phyloP scores from a whole-genome alignment of 2,113 vertebrate species.

The Shinisaurus crocodilurus region DNA sequence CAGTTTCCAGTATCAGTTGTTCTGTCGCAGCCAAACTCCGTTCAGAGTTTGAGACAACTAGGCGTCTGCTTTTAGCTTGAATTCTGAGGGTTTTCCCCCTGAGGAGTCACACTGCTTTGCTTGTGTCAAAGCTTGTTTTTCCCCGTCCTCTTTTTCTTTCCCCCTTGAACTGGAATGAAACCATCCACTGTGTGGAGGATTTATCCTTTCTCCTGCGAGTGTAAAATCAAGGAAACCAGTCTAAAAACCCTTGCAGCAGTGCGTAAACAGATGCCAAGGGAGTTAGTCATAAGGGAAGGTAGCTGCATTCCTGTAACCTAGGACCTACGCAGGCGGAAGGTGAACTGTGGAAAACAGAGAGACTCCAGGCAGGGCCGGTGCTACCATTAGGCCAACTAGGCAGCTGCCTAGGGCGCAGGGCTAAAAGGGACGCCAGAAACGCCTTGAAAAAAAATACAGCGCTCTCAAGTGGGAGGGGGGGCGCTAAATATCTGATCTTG shows the following conservation, averaged over 20 bases:
- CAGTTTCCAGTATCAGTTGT: background rate
- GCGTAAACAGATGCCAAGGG: slow-evolving; percentile 4
- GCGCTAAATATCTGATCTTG: too few relatives aligned
- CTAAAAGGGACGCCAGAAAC: too few relatives aligned
- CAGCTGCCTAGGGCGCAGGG: too few relatives aligned
- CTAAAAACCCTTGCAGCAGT: background rate
- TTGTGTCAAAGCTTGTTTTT: background rate
- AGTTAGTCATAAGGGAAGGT: slow-evolving; percentile 12
- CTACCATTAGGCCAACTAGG: too few relatives aligned
- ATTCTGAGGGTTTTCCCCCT: background rate
- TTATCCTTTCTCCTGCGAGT: background rate
- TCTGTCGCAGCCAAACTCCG: background rate
- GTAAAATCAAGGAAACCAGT: background rate
- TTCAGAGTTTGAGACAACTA: background rate
- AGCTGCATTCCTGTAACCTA: background rate
- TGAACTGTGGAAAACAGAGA: too few relatives aligned
- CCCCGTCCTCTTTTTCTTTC: background rate
- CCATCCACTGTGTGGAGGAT: background rate
- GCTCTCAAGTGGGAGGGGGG: too few relatives aligned
- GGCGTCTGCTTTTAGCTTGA: background rate
- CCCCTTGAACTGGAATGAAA: background rate
- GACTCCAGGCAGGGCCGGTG: too few relatives aligned
- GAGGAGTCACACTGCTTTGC: rapidly evolving
- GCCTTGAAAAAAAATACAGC: too few relatives aligned
- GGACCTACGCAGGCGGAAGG: background rate